These are phyloP conservation scores for Galerucella pusilla DNA, from an alignment of 2,888 invertebrate genomes.

Conservation along the genomic window DNA sequence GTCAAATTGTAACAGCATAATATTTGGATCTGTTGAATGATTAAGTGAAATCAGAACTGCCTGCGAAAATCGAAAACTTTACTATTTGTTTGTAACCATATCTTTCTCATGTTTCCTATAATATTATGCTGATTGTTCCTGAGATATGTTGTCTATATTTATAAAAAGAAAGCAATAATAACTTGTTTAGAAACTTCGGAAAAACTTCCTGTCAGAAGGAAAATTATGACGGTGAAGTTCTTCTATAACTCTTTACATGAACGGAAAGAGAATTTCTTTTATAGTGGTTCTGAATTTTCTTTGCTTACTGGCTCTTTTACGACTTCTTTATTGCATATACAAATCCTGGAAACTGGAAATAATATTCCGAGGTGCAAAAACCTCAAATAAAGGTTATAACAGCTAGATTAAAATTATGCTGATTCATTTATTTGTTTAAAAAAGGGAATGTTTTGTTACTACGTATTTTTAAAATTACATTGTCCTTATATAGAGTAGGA, in stretches of 20 bases:
- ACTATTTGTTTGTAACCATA: too few relatives aligned
- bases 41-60: too few relatives aligned
- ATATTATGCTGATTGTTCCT: too few relatives aligned
- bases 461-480: too few relatives aligned
- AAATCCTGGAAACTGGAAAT: slow-evolving; percentile 7
- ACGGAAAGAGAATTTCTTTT: slow-evolving; percentile 7
- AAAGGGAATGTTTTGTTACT: too few relatives aligned
- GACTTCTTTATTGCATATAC: slow-evolving; percentile 7
- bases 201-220: background rate
- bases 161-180: background rate
- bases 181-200: background rate
- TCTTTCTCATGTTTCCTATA: too few relatives aligned
- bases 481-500: too few relatives aligned
- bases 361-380: slow-evolving; percentile 5
- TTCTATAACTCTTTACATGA: slow-evolving; percentile 11
- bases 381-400: background rate
- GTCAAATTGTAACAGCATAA: too few relatives aligned
- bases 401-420: background rate
- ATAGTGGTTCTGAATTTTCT: slow-evolving; percentile 2
- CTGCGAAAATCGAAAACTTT: too few relatives aligned
- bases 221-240: background rate
- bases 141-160: background rate
- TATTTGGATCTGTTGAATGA: too few relatives aligned
- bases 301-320: slow-evolving; percentile 15
- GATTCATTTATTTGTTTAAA: too few relatives aligned